Percentiles rank a stretch among this genome's conserved stretches.
phyloP scores from a whole-genome alignment of 1,140 invertebrate species.

The Limonius californicus region DNA sequence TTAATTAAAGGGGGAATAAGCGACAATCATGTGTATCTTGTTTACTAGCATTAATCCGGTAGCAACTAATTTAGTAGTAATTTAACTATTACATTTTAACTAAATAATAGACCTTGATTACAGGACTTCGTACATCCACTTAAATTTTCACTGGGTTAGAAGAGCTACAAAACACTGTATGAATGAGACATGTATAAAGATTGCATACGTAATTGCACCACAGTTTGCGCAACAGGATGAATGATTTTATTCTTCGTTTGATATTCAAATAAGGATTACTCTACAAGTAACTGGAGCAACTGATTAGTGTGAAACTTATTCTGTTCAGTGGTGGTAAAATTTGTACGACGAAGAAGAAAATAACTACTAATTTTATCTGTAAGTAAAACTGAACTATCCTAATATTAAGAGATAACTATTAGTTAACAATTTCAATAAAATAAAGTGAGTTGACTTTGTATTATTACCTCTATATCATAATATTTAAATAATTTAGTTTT shows the following conservation, averaged over 20 bases:
- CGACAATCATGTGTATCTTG: background rate
- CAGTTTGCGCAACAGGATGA: background rate
- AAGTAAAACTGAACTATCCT: too few species aligned
- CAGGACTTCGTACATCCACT: background rate
- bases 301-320: too few species aligned
- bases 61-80: slow-evolving; percentile 22
- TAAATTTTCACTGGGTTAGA: slow-evolving; percentile 9
- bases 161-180: background rate
- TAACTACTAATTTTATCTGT: too few species aligned
- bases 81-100: slow-evolving; percentile 18
- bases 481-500: too few species aligned
- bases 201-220: background rate
- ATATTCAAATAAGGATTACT: slow-evolving; percentile 3
- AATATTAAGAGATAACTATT: too few species aligned
- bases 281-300: too few species aligned
- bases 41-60: slow-evolving; percentile 16
- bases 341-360: too few species aligned
- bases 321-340: too few species aligned
- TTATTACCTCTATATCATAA: too few species aligned
- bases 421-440: too few species aligned
- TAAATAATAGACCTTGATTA: slow-evolving; percentile 18
- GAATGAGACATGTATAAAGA: background rate
- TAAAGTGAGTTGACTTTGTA: too few species aligned
- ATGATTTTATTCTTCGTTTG: slow-evolving; percentile 1
- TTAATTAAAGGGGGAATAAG: background rate